Base-by-base conservation (phyloP, 1,140 invertebrate species). In the Dreissena rostriformis region DNA sequence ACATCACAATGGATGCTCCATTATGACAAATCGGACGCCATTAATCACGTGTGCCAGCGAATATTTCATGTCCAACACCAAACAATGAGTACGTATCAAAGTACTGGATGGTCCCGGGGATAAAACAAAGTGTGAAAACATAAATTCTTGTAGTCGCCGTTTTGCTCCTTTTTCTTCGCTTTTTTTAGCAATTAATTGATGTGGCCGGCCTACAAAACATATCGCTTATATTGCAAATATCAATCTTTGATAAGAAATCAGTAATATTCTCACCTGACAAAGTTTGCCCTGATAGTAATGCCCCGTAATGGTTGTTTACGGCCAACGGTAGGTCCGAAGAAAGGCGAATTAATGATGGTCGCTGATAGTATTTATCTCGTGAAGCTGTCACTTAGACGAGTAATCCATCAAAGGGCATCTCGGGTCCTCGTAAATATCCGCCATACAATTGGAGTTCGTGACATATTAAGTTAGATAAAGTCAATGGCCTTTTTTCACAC, bases 211-310 rank as follows among this genome's bases (percentile, higher is more conserved):
- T 61, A n/a, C 2, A 61, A 61, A 24, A 61, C 22, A 61, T 24
- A 61, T 61, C 57, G 17, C 22, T n/a, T 61, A 39, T 24, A 61
- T 24, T n/a, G 57, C 57, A 61, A 61, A 61, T 61, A 61, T 61
- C 4, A 61, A 61, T 61, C 57, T 61, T 61, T 61, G 57, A 61
- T 61, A 61, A 61, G 57, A 11, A 11, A 61, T 61, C 57, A n/a
- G 17, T n/a, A n/a, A 61, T 19, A 61, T 6, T 61, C 12, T 6
- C 57, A 61, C 57, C 22, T 61, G 57, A 61, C 57, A 61, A 61
- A 61, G 22, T 61, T 61, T 19, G 57, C 11, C 57, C 17, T 24
- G 57, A 61, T 61, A 61, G 57, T 24, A 24, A 61, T n/a, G 17
- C 17, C 22, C 17, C 4, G 22, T 61, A 61, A 61, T 61, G 57